Conservation (phyloP, 2,888 invertebrate species). For the Helicoverpa assulta region DNA sequence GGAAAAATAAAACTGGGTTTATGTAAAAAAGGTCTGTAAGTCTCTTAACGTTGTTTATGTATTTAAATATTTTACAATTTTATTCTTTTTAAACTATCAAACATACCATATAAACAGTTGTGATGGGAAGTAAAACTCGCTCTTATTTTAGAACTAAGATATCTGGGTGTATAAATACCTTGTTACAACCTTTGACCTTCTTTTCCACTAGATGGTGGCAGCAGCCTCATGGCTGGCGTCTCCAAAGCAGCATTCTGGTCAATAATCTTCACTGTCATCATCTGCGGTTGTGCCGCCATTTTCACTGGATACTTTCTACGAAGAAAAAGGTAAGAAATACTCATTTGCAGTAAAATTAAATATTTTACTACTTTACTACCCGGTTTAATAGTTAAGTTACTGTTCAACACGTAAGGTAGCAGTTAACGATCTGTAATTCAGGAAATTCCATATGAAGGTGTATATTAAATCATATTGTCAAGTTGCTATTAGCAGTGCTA, state of each 20-base stretch:
- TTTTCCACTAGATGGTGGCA: constrained; percentile 78
- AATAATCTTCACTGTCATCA: constrained; percentile 75
- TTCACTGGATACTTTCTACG: constrained; percentile 78
- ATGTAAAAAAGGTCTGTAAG: no score
- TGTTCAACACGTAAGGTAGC: constrained; percentile 29
- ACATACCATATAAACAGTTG: no score
- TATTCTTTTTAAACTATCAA: no score
- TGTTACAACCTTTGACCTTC: neutral
- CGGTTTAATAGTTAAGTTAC: constrained; percentile 40
- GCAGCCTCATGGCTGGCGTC: constrained; percentile 81
- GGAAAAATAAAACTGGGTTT: no score
- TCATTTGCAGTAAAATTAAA: constrained; percentile 29
- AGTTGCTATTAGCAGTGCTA: no score
- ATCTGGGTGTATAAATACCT: no score
- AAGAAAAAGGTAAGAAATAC: constrained; percentile 76
- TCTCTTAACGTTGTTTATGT: no score
- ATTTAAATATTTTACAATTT: no score
- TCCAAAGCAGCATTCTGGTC: constrained; percentile 84
- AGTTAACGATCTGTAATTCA: constrained; percentile 17
- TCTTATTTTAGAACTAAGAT: no score
- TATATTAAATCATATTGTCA: constrained; percentile 1
- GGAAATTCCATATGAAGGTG: constrained; percentile 1
- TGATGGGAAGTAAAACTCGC: no score
- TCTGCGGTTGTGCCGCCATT: constrained; percentile 76
- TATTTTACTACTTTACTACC: constrained; percentile 18